These are phyloP conservation scores for Tarsius wallacei DNA, from an alignment of 2,797 vertebrate species.

Conservation along the genomic window DNA sequence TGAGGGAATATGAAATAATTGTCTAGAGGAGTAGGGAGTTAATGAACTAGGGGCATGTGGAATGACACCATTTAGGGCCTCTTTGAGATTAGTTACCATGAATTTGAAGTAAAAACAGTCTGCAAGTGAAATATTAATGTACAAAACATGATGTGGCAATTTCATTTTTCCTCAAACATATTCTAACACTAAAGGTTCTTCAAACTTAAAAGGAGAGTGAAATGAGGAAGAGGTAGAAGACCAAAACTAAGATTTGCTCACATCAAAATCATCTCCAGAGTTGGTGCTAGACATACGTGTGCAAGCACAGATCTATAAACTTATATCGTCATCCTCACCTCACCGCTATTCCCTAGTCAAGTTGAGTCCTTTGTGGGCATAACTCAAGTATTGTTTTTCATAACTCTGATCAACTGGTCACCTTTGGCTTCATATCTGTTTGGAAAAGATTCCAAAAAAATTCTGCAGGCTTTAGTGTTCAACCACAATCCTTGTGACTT, in stretches of 20 bases:
- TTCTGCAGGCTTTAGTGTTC: background rate
- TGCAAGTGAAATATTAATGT: background rate
- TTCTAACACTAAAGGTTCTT: background rate
- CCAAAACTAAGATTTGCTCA: background rate
- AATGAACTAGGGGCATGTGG: background rate
- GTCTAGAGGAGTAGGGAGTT: background rate
- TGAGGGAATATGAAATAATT: background rate
- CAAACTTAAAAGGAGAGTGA: background rate
- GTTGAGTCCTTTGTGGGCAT: background rate
- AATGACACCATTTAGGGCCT: background rate
- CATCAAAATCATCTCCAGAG: background rate
- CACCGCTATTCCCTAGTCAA: background rate
- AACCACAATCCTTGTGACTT: background rate
- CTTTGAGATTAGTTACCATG: background rate
- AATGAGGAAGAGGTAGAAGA: background rate
- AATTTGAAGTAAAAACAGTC: conserved; percentile 5
- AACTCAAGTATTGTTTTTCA: background rate
- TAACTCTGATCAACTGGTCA: background rate
- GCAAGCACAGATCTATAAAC: background rate
- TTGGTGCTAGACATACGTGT: background rate
- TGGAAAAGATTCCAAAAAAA: background rate
- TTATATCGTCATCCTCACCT: background rate
- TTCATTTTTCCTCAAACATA: background rate
- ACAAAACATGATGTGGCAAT: background rate
- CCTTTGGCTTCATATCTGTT: background rate